These are phyloP conservation scores for Phalanger gymnotis DNA, from an alignment of 2,797 vertebrate genomes.

Conservation along the genomic window DNA sequence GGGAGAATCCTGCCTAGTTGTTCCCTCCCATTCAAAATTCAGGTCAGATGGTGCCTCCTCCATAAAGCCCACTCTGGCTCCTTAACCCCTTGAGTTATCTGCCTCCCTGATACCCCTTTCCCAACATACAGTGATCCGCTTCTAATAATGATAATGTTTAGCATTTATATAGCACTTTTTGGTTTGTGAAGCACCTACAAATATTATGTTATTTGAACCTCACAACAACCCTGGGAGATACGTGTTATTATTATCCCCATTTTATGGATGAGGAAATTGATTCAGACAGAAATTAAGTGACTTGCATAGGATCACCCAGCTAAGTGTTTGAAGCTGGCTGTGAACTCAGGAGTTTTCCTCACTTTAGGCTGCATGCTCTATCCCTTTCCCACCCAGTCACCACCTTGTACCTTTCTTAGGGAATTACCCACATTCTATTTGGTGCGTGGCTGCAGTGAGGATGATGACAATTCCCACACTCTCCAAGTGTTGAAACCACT, in stretches of 20 bases:
- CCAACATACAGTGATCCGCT: not conserved
- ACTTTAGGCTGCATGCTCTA: not conserved
- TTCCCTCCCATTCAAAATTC: not conserved
- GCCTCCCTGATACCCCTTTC: not conserved
- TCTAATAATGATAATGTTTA: not conserved
- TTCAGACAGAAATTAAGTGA: not conserved
- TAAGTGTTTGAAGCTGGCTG: not conserved
- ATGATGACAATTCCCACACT: too few species aligned
- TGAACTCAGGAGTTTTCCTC: not conserved
- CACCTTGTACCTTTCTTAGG: not conserved
- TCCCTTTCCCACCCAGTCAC: not conserved
- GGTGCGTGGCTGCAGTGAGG: too few species aligned
- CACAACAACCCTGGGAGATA: too few species aligned
- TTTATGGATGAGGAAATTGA: not conserved
- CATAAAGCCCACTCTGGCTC: not conserved
- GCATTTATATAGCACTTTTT: not conserved
- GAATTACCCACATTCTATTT: accelerated
- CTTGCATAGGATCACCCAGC: not conserved
- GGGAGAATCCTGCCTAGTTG: not conserved
- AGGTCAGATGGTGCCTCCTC: not conserved
- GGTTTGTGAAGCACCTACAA: not conserved
- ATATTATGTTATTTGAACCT: not conserved
- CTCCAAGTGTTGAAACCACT: too few species aligned
- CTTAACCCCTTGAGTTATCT: not conserved
- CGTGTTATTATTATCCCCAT: not conserved